These are phyloP conservation scores for Hirundo rustica DNA, from an alignment of 2,797 vertebrate genomes.

Conservation along the genomic window DNA sequence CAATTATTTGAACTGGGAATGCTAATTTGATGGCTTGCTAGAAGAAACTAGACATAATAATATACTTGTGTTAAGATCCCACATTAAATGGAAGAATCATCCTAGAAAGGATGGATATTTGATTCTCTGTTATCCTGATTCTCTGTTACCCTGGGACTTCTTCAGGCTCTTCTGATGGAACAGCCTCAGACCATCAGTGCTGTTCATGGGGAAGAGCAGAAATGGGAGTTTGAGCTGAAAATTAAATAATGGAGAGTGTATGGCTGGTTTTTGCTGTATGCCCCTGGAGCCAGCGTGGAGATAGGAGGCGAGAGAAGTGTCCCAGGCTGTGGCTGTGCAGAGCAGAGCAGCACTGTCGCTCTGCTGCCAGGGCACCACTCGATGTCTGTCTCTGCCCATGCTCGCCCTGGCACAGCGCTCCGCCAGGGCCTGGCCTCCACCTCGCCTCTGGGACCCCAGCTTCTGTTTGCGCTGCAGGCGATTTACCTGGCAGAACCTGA, in stretches of 20 bases:
- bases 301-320: not conserved
- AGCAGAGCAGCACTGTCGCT: not conserved
- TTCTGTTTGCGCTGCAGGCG: constrained; percentile 64
- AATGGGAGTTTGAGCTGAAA: not conserved
- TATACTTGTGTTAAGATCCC: not conserved
- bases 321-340: not conserved
- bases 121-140: not conserved
- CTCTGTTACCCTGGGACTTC: not conserved
- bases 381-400: constrained; percentile 71
- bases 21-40: not conserved
- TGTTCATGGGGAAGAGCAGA: not conserved
- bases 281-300: not conserved
- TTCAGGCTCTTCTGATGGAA: not conserved
- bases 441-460: constrained; percentile 40
- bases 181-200: not conserved
- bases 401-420: not conserved
- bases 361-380: constrained; percentile 55
- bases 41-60: not conserved
- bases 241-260: not conserved
- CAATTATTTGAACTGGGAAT: not conserved
- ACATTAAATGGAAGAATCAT: not conserved
- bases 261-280: not conserved
- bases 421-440: not conserved
- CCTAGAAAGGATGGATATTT: not conserved
- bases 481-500: constrained; percentile 55